Evolutionary conservation across 2,113 vertebrate species (phyloP).

Genomic region (western clawed frog (Xenopus tropicalis)): DNA sequence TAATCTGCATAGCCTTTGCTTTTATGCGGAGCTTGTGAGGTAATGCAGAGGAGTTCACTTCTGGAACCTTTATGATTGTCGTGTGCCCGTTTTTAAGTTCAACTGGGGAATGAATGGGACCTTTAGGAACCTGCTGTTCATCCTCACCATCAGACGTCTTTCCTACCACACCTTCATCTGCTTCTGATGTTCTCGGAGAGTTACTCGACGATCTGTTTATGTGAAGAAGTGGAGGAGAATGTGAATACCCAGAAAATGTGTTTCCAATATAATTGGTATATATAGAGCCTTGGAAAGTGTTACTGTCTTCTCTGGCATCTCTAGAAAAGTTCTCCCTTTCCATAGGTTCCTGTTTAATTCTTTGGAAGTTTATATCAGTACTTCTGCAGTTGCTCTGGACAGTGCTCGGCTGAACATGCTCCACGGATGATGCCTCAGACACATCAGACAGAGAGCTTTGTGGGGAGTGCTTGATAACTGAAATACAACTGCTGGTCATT

Average conservation of each 20-base stretch:
- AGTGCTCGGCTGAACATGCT: conserved; percentile 60
- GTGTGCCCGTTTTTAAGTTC: conserved; percentile 76
- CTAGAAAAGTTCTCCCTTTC: conserved; percentile 67
- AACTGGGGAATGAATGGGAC: conserved; percentile 68
- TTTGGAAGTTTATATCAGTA: conserved; percentile 63
- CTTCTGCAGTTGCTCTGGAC: conserved; percentile 63
- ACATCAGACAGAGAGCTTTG: conserved; percentile 72
- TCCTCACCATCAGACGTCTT: conserved; percentile 93
- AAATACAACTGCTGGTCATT: conserved; percentile 80
- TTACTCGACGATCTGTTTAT: conserved; percentile 80
- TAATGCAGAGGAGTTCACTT: conserved; percentile 79
- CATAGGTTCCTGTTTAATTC: conserved; percentile 81
- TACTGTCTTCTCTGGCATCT: conserved; percentile 68
- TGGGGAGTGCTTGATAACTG: conserved; percentile 93
- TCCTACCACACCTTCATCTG: conserved; percentile 77
- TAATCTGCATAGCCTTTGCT: conserved; percentile 85
- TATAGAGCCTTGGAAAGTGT: conserved; percentile 69
- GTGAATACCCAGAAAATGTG: conserved; percentile 70
- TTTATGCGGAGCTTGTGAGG: conserved; percentile 95
- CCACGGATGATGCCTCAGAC: conserved; percentile 65
- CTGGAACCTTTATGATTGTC: conserved; percentile 83
- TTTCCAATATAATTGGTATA: conserved; percentile 73
- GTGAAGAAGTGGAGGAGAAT: conserved; percentile 79
- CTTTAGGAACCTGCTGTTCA: conserved; percentile 93
- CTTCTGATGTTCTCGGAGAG: conserved; percentile 84